Evolutionary conservation across 2,888 invertebrate species (phyloP).

Genomic region (Melieria omissa): DNA sequence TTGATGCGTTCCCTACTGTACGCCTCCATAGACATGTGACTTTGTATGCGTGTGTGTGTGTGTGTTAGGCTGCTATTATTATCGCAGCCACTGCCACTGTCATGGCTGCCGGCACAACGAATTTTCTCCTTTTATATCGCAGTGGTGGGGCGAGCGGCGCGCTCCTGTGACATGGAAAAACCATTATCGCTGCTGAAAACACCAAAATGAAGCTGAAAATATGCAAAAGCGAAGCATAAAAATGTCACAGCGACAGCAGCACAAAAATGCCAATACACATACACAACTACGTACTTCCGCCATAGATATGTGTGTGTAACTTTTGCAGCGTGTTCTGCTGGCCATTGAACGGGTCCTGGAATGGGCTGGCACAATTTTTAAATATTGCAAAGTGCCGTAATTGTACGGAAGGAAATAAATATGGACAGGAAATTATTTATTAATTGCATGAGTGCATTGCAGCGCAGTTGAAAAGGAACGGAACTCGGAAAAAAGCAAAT

Average conservation of each 20-base stretch:
- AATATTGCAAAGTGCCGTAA: conserved; percentile 26
- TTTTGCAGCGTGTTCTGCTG: conserved; percentile 3
- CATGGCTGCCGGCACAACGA: conserved; percentile 1
- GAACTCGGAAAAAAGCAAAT: background rate
- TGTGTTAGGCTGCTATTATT: background rate
- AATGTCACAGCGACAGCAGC: background rate
- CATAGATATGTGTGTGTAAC: background rate
- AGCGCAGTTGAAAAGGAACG: background rate
- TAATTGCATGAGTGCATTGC: conserved; percentile 16
- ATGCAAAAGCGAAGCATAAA: conserved; percentile 25
- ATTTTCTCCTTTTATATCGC: conserved; percentile 13
- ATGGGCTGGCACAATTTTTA: conserved; percentile 29
- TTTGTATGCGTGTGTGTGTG: conserved; percentile 11
- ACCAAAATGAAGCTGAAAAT: conserved; percentile 30
- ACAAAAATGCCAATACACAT: background rate
- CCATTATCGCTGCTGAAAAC: conserved; percentile 41
- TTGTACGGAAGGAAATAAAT: conserved; percentile 31
- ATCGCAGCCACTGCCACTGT: conserved; percentile 12
- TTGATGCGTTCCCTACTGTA: background rate
- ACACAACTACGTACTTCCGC: background rate
- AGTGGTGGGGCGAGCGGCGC: background rate
- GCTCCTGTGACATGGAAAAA: conserved; percentile 45
- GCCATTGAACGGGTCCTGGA: conserved; percentile 20
- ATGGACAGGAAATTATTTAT: conserved; percentile 38
- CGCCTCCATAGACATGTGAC: background rate